Conservation (phyloP, 2,113 vertebrate species). For the Strix uralensis region DNA sequence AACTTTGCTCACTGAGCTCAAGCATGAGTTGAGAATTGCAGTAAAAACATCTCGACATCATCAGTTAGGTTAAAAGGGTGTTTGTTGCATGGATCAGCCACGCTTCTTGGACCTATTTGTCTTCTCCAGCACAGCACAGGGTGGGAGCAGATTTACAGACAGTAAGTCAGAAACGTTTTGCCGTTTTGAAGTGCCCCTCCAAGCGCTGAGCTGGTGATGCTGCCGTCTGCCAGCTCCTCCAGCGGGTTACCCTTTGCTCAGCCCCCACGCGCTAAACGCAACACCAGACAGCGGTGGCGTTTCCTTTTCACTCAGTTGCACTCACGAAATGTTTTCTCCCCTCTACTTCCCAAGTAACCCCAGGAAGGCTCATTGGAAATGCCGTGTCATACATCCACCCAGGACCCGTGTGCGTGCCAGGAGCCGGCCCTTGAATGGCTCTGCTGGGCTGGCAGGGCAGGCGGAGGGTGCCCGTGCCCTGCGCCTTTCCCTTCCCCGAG, state of each 20-base stretch:
- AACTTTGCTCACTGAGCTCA: background rate
- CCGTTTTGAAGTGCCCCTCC: background rate
- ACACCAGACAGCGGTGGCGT: background rate
- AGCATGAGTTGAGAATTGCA: background rate
- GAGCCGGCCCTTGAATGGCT: background rate
- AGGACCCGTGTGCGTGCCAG: rapidly evolving
- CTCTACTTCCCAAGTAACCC: background rate
- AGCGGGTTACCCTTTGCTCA: background rate
- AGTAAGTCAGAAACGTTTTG: background rate
- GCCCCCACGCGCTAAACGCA: background rate
- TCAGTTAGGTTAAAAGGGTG: background rate
- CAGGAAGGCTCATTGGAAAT: background rate
- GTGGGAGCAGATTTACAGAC: background rate
- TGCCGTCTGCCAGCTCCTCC: background rate
- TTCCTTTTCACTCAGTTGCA: background rate
- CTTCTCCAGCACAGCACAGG: background rate
- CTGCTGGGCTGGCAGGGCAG: background rate
- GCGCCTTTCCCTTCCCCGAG: rapidly evolving
- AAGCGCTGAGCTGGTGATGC: background rate
- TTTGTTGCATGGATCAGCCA: background rate
- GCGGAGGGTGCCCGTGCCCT: background rate
- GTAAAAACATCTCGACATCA: background rate
- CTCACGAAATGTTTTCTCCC: background rate
- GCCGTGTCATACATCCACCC: background rate
- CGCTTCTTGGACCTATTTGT: background rate